A percentile compares a stretch with the other conserved stretches of the same genome.
Evolutionary conservation across 2,888 invertebrate species (phyloP).

Genomic region (Cyclophora albipunctata): DNA sequence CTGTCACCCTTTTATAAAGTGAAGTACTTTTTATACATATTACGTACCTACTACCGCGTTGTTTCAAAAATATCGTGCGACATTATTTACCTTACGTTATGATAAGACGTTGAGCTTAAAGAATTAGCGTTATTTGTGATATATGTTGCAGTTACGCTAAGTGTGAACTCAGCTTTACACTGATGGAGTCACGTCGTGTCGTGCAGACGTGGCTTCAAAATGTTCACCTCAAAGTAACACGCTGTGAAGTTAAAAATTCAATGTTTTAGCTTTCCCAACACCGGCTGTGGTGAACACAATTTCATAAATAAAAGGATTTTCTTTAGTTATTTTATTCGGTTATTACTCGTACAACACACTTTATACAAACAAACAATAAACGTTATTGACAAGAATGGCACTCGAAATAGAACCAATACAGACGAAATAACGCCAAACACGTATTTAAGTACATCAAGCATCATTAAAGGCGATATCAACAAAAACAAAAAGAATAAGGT

Average conservation of each 20-base stretch:
- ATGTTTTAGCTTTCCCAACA: constrained; percentile 32
- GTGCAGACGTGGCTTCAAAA: constrained; percentile 47
- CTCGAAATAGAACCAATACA: too few relatives aligned
- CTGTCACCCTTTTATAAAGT: too few relatives aligned
- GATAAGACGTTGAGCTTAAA: too few relatives aligned
- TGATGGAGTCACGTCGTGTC: constrained; percentile 42
- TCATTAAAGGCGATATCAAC: constrained; percentile 19
- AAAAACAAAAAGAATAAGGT: constrained; percentile 22
- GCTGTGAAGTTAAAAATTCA: constrained; percentile 49
- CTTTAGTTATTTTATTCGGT: too few relatives aligned
- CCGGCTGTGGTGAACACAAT: constrained; percentile 23
- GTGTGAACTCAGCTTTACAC: constrained; percentile 27
- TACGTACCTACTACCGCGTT: too few relatives aligned
- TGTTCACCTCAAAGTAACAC: constrained; percentile 36
- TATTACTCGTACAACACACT: too few relatives aligned
- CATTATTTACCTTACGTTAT: neutral
- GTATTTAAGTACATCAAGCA: constrained; percentile 11
- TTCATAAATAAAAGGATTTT: neutral
- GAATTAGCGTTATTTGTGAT: too few relatives aligned
- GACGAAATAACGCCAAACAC: neutral
- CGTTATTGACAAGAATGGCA: too few relatives aligned
- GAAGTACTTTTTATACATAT: too few relatives aligned
- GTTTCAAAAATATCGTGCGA: too few relatives aligned
- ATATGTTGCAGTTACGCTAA: constrained; percentile 5
- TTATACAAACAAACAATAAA: too few relatives aligned